These are phyloP conservation scores for Drosophila merina DNA, from an alignment of 2,888 invertebrate species.

Conservation along the genomic window DNA sequence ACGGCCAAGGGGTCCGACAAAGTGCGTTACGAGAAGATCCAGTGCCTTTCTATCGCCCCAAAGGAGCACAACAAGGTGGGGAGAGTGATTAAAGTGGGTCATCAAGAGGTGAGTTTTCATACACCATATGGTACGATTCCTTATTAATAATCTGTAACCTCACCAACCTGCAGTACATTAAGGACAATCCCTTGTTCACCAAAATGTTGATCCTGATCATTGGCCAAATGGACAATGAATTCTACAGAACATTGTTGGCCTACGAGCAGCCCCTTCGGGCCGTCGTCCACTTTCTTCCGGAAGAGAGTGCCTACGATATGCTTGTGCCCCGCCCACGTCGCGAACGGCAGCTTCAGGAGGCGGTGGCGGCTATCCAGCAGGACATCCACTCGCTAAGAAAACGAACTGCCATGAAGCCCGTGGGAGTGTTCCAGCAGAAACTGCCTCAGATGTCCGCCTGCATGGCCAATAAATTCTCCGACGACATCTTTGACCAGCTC, in stretches of 20 bases:
- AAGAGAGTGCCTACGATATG: conserved; percentile 67
- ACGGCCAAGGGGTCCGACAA: conserved; percentile 35
- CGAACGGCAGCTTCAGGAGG: conserved; percentile 48
- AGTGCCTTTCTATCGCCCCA: conserved; percentile 40
- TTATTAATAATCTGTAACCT: neutral
- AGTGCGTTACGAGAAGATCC: conserved; percentile 27
- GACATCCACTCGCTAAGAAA: conserved; percentile 65
- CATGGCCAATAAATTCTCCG: conserved; percentile 55
- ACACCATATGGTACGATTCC: neutral
- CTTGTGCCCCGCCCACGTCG: conserved; percentile 71
- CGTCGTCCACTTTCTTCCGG: conserved; percentile 77
- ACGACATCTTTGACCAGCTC: conserved; percentile 75
- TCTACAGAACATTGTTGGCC: conserved; percentile 59
- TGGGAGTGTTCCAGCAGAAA: conserved; percentile 74
- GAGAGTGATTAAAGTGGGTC: conserved; percentile 46
- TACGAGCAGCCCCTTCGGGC: conserved; percentile 65
- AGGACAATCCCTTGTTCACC: conserved; percentile 62
- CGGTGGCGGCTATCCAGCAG: conserved; percentile 56
- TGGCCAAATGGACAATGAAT: conserved; percentile 58
- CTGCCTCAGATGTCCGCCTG: conserved; percentile 77
- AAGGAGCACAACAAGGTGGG: conserved; percentile 68
- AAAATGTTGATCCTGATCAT: conserved; percentile 69
- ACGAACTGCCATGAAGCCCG: conserved; percentile 56
- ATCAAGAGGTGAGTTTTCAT: conserved; percentile 56
- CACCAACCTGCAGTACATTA: conserved; percentile 59